Evolutionary conservation across 2,888 invertebrate species (phyloP), one percentile per base, ranked within the genome.

Genomic region (Galerucella nymphaeae): DNA sequence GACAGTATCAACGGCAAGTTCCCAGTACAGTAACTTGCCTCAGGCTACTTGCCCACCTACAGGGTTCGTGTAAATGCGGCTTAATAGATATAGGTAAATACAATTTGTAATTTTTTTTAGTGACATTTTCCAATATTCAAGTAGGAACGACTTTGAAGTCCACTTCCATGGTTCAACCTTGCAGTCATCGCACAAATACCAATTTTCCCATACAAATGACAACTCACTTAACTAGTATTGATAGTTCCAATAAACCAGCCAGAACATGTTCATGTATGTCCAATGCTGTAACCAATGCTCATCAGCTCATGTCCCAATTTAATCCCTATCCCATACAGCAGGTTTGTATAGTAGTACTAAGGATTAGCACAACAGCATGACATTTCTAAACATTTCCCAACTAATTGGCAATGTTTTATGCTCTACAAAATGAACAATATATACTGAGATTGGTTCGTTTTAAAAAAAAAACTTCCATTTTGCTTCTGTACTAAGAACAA

Each of bases 201-300:
- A 61, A 42, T 18, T 61, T 61, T 42, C 61, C 61, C 4, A 11
- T 62, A 10, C 61, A 62, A 62, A 62, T 41, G 42, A 62, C 61
- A 42, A 62, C 61, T 16, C 61, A 62, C 16, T 58, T 58, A 58
- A 23, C 23, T 8, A 42, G 16, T 9, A 62, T 42, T 42, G 16
- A 38, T 11, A 42, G 4, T 1, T 18, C 61, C 9, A 14, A 30
- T 16, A 41, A 41, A 18, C 61, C 61, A 6, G 13, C 8, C 11
- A n/a, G 61, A 62, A 41, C 61, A 5, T 62, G 61, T 18, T 62
- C 61, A 9, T 62, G 61, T 20, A 10, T 42, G n/a, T 62, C 61
- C 16, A 62, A 62, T 16, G n/a, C 13, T 13, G 42, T 62, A n/a
- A 16, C 61, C 2, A 62, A 62, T 16, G 42, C 30, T 16, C 58